Conservation (phyloP, 37 sponge, comb jelly and placozoan species). For the Cliona cf. orientalis region DNA sequence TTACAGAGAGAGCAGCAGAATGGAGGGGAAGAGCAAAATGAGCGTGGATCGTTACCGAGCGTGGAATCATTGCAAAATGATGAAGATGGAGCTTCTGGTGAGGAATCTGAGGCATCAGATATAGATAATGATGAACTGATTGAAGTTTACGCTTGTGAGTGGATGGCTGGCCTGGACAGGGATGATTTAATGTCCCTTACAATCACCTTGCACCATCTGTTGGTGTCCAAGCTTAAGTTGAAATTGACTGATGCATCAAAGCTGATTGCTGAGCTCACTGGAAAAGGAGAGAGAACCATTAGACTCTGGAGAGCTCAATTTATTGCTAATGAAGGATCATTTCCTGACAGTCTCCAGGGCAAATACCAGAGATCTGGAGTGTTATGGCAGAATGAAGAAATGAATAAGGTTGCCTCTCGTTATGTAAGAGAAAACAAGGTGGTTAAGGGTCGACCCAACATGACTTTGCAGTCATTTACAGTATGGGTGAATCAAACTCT, state of each 20-base stretch:
- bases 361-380: conserved; percentile 29
- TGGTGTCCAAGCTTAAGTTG: background rate
- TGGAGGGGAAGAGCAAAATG: no score
- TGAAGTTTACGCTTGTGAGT: background rate
- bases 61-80: no score
- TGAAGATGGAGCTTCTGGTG: no score
- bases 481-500: conserved; percentile 32
- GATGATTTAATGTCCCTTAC: conserved; percentile 8
- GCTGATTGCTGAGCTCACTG: background rate
- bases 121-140: no score
- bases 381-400: conserved; percentile 26
- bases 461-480: conserved; percentile 11
- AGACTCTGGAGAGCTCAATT: background rate
- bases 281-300: conserved; percentile 4
- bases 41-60: no score
- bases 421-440: conserved; percentile 23
- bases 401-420: conserved; percentile 2
- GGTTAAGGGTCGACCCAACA: conserved; percentile 24
- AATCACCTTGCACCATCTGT: background rate
- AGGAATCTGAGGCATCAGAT: no score
- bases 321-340: conserved; percentile 1
- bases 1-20: no score
- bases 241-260: background rate
- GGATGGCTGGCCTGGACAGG: background rate
- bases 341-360: conserved; percentile 49